These are phyloP conservation scores for Xestoiulus laeticollis DNA, from an alignment of 2,888 invertebrate genomes.

Conservation along the genomic window DNA sequence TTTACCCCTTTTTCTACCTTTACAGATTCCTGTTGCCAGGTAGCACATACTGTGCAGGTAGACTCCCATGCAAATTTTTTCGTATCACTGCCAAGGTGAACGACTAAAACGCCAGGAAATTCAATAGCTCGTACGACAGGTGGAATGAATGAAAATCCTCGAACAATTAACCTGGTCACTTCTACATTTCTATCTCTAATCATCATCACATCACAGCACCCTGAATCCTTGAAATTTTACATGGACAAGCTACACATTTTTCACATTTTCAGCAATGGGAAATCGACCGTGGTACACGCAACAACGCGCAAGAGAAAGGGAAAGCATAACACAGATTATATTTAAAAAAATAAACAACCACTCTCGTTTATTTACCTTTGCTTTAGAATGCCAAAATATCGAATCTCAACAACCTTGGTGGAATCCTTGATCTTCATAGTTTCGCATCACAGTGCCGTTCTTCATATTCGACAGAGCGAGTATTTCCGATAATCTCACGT, in stretches of 20 bases:
- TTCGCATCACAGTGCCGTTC: neutral
- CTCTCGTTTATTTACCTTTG: neutral
- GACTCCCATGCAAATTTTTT: neutral
- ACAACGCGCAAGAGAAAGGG: neutral
- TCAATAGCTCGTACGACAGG: neutral
- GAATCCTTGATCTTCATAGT: neutral
- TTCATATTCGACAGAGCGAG: neutral
- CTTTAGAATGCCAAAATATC: neutral
- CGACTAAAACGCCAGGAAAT: neutral
- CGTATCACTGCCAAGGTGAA: constrained; percentile 6
- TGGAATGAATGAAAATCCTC: neutral
- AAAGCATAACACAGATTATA: neutral
- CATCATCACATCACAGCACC: neutral
- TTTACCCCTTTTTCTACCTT: neutral
- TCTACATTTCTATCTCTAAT: neutral
- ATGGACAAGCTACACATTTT: neutral
- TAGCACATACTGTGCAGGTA: no score
- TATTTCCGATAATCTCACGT: neutral
- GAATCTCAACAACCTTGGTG: constrained; percentile 14
- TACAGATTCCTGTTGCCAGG: neutral
- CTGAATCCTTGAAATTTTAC: neutral
- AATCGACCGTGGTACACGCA: neutral
- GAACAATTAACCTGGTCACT: constrained; percentile 6
- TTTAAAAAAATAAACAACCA: neutral
- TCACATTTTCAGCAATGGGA: neutral